Percentiles rank a stretch among this genome's conserved stretches.
Evolutionary conservation across 2,797 vertebrate genomes (phyloP).

Genomic region (Brachyalestes nurse): DNA sequence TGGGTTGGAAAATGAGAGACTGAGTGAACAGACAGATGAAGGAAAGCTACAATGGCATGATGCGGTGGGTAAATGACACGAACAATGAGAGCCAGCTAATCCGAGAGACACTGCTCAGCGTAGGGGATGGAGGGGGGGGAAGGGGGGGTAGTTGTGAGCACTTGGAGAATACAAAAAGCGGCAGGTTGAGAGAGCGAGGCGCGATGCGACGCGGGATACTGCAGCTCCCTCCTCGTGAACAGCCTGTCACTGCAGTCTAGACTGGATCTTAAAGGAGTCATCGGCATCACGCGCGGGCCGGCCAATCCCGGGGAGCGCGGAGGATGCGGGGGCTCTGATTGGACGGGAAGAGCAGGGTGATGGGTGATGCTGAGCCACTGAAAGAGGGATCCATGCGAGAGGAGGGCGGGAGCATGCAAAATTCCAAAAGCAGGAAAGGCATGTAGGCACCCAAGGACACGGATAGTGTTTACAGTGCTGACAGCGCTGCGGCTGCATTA

Average conservation of each 20-base stretch:
- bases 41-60: constrained; percentile 35
- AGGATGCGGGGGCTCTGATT: constrained; percentile 53
- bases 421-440: constrained; percentile 57
- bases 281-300: constrained; percentile 62
- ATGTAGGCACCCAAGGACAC: constrained; percentile 73
- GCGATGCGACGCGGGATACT: constrained; percentile 51
- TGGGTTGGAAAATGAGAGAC: constrained; percentile 32
- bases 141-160: not conserved
- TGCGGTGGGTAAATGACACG: constrained; percentile 14
- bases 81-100: constrained; percentile 40
- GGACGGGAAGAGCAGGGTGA: constrained; percentile 52
- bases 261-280: constrained; percentile 76
- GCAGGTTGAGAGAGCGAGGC: constrained; percentile 70
- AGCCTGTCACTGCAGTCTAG: constrained; percentile 72
- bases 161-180: constrained; percentile 59
- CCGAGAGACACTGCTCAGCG: constrained; percentile 52
- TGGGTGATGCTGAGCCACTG: constrained; percentile 25
- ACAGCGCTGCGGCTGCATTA: constrained; percentile 36
- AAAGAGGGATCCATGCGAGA: not conserved
- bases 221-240: constrained; percentile 56
- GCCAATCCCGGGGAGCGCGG: constrained; percentile 67
- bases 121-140: not conserved
- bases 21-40: constrained; percentile 35
- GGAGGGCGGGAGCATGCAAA: constrained; percentile 46
- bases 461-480: constrained; percentile 44